Evolutionary conservation across 2,888 invertebrate species (phyloP).

Genomic region (Synanthedon andrenaeformis): DNA sequence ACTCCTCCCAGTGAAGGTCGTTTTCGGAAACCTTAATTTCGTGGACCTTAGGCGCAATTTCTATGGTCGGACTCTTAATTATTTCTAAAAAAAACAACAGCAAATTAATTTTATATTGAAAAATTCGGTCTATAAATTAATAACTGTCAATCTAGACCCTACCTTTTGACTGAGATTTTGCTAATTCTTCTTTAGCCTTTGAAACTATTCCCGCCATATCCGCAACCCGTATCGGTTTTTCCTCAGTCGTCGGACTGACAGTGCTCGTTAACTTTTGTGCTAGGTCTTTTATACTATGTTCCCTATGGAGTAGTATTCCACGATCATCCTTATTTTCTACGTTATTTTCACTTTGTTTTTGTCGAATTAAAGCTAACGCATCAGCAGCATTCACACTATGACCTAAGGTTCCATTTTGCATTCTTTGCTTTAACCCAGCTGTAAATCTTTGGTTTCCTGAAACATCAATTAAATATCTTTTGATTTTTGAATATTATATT

Average conservation of each 20-base stretch:
- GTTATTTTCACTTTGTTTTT: slow-evolving; percentile 70
- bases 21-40: slow-evolving; percentile 91
- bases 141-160: not conserved
- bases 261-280: slow-evolving; percentile 86
- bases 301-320: slow-evolving; percentile 78
- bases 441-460: slow-evolving; percentile 71
- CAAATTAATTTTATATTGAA: not conserved
- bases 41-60: slow-evolving; percentile 72
- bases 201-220: slow-evolving; percentile 92
- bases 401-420: slow-evolving; percentile 70
- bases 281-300: slow-evolving; percentile 89
- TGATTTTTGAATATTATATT: slow-evolving; percentile 1
- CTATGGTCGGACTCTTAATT: slow-evolving; percentile 77
- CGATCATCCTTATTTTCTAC: slow-evolving; percentile 71
- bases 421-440: slow-evolving; percentile 69
- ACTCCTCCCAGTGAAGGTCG: slow-evolving; percentile 95
- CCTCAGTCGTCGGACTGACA: slow-evolving; percentile 66
- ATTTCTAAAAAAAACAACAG: slow-evolving; percentile 63
- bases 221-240: slow-evolving; percentile 76
- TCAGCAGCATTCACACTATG: slow-evolving; percentile 63
- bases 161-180: slow-evolving; percentile 86
- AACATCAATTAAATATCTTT: slow-evolving; percentile 6
- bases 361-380: slow-evolving; percentile 45
- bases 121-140: not conserved
- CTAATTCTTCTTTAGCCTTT: slow-evolving; percentile 92